Conservation (phyloP, 2,113 vertebrate genomes). For the Eleginops maclovinus region DNA sequence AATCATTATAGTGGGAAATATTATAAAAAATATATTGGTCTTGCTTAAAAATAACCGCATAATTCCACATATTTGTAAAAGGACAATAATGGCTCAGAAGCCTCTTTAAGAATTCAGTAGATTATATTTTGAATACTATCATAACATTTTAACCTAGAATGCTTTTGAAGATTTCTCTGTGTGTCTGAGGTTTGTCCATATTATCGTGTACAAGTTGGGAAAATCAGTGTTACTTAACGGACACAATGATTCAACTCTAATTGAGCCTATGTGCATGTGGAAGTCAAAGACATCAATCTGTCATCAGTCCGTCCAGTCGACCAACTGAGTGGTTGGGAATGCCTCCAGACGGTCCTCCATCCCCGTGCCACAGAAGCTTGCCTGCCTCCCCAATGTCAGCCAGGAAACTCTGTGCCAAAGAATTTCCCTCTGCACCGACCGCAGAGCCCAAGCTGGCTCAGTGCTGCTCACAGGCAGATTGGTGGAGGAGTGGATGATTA, state of each 20-base stretch:
- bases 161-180: not conserved
- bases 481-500: conserved; percentile 63
- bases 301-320: conserved; percentile 41
- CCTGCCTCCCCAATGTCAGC: conserved; percentile 55
- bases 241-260: conserved; percentile 10
- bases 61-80: conserved; percentile 4
- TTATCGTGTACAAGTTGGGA: too few relatives aligned
- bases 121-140: not conserved
- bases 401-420: conserved; percentile 60
- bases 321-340: conserved; percentile 53
- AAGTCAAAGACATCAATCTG: conserved; percentile 35
- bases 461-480: conserved; percentile 1
- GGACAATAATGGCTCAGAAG: not conserved
- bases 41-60: conserved; percentile 11
- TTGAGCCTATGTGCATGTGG: conserved; percentile 15
- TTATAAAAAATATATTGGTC: conserved; percentile 6
- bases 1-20: too few relatives aligned
- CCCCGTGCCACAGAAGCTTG: conserved; percentile 38
- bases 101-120: not conserved
- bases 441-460: conserved; percentile 47
- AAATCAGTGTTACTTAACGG: too few relatives aligned
- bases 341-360: conserved; percentile 36
- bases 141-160: not conserved
- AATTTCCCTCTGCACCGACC: conserved; percentile 57
- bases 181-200: not conserved